Base-by-base conservation (phyloP, 1,140 invertebrate genomes). In the Bombus fervidus region DNA sequence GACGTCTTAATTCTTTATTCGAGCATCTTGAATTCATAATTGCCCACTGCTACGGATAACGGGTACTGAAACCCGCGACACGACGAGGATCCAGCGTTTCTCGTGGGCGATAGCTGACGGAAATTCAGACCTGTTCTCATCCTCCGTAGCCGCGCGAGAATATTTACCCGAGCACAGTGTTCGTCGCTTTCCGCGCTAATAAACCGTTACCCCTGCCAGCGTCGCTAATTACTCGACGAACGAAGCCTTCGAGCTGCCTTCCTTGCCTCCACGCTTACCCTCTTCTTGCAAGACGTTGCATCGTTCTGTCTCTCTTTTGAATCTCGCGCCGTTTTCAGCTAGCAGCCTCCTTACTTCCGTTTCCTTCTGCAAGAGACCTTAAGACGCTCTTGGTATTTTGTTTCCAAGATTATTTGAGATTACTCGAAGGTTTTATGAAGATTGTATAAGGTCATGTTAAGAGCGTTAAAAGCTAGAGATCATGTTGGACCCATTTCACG, bases 171-270 rank as follows among this genome's bases (percentile, higher is more conserved):
- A 79, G 81, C 87, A 75, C 43, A 85, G 69, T 77, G 86, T 90
- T 92, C 87, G 86, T 85, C 85, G 86, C 86, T 91, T 93, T 92
- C 83, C 86, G 89, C 89, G 88, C 88, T 92, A 93, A 93, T 92
- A 93, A 93, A 92, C 90, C 88, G 85, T 90, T 88, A 90, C 87
- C 83, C 88, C 86, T 37, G 81, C 88, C 90, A 86, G 74, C 83
- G 86, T 91, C 86, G 85, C 89, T 92, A 92, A 92, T 92, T 92
- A 92, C 90, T 91, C 87, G 72, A 85, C 82, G 90, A 91, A 91
- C 83, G 76, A 91, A 85, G 73, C 82, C 84, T 72, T 59, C 76
- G 47, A 37, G 41, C 47, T 10, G 25, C 25, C 28, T 9, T 47
- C 64, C 64, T 34, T 64, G 9, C 3, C 59, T 47, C 62, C 47